Base-by-base conservation (phyloP, 2,888 invertebrate species). In the Scaptodrosophila latifasciaeformis region DNA sequence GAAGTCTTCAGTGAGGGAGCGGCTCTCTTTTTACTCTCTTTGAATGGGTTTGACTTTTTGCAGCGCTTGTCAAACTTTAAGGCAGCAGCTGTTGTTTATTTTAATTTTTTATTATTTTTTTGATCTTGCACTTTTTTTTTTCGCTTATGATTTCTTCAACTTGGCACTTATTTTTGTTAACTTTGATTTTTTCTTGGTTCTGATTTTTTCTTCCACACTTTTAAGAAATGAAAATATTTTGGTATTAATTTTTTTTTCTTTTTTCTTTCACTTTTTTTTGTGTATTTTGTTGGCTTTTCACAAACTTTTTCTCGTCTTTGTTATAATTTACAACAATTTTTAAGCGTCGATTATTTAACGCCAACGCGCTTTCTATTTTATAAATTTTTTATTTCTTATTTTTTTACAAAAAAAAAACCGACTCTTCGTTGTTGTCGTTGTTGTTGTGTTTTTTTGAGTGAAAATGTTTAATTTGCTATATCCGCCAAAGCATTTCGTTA, bases 11-110 rank as follows among this genome's bases (percentile, higher is more conserved):
- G 48, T 49, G 34, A 13, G 10, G 18, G 19, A 24, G 12, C 31
- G 7, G 44, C 19, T 51, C 54, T 31, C 31, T 29, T 37, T 12
- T 46, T 34, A n/a, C 15, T 17, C 37, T 37, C 37, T 5, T 19
- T 40, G 1, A 19, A 1, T 10, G 19, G 19, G 24, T 37, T 39
- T 49, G 35, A 45, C 47, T 55, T 54, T 59, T 70, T 70, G 29
- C 29, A 44, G 49, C 57, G 56, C 35, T 46, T 51, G 43, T 62
- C 67, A 65, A 69, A 78, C 68, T 68, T 68, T 60, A n/a, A n/a
- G n/a, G n/a, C 37, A 59, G 76, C 69, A 79, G 70, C 77, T 81
- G 79, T 81, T 81, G 62, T 52, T 39, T 39, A 12, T 12, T 37
- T 2, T 9, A 3, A 2, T 17, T n/a, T 31, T 37, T 30, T 49